A percentile compares a stretch with the other conserved stretches of the same genome.
Evolutionary conservation across 2,797 vertebrate species (phyloP).

Genomic region (Neopelma chrysocephalum): DNA sequence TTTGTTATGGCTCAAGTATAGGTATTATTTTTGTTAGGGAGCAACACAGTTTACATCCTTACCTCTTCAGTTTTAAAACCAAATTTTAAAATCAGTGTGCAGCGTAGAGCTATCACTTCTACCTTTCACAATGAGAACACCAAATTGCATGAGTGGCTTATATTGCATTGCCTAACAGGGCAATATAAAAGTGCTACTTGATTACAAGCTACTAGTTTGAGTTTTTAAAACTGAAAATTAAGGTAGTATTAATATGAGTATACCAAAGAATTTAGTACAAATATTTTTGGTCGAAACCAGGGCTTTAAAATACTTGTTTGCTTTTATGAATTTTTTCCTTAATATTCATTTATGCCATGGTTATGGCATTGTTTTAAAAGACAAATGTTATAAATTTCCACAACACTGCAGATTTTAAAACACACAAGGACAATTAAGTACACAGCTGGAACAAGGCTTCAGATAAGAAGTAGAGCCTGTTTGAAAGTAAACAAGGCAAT

Average conservation of each 20-base stretch:
- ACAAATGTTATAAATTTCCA: not conserved
- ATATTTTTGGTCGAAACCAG: not conserved
- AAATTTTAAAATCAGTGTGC: not conserved
- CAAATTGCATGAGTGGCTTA: not conserved
- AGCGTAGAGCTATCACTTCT: not conserved
- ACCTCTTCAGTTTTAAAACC: not conserved
- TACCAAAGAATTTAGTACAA: not conserved
- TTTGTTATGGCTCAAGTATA: not conserved
- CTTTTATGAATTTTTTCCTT: not conserved
- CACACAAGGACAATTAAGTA: not conserved
- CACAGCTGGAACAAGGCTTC: not conserved
- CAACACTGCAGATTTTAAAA: not conserved
- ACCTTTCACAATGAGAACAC: not conserved
- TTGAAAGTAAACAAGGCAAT: not conserved
- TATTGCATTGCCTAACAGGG: not conserved
- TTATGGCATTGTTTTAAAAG: not conserved
- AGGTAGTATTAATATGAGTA: not conserved
- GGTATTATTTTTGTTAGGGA: not conserved
- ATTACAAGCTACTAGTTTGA: not conserved
- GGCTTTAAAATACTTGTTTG: not conserved
- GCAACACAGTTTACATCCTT: not conserved
- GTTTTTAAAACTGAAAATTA: not conserved
- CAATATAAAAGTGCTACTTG: not conserved
- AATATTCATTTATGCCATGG: not conserved
- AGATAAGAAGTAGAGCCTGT: not conserved